Evolutionary conservation across 2,797 vertebrate species (phyloP).

Genomic region (Fistularia tabacaria): DNA sequence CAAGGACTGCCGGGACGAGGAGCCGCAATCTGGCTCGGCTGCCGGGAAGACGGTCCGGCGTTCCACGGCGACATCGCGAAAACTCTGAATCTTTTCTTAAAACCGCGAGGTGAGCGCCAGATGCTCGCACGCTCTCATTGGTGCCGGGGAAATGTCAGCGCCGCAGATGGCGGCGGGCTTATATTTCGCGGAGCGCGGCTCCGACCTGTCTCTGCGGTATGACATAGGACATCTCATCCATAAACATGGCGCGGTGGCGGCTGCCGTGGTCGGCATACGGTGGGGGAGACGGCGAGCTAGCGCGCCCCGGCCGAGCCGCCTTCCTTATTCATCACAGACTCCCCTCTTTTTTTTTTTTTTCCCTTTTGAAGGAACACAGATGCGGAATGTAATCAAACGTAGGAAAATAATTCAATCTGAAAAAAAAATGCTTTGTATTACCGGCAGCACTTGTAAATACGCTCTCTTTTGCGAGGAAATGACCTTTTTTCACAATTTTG

Average conservation of each 20-base stretch:
- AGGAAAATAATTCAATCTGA: slow-evolving; percentile 19
- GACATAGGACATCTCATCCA: slow-evolving; percentile 62
- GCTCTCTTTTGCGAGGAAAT: slow-evolving; percentile 25
- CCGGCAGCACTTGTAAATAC: slow-evolving; percentile 17
- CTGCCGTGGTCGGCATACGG: slow-evolving; percentile 32
- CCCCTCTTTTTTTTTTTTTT: too few relatives aligned
- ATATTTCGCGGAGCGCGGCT: slow-evolving; percentile 33
- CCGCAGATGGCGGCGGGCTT: slow-evolving; percentile 55
- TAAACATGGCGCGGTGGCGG: slow-evolving; percentile 61
- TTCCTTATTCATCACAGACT: slow-evolving; percentile 51
- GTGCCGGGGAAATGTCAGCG: slow-evolving; percentile 62
- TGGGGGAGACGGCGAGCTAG: slow-evolving; percentile 45
- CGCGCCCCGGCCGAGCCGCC: slow-evolving; percentile 26
- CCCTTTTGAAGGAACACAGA: slow-evolving; percentile 41
- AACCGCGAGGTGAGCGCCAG: slow-evolving; percentile 57
- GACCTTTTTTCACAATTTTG: slow-evolving; percentile 16
- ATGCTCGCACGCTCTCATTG: slow-evolving; percentile 44
- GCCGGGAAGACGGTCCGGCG: too few relatives aligned
- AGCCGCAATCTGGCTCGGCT: too few relatives aligned
- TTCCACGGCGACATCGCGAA: slow-evolving; percentile 45
- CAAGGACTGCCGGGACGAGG: too few relatives aligned
- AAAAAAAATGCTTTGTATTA: slow-evolving; percentile 21
- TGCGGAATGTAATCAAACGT: slow-evolving; percentile 18
- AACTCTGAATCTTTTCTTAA: slow-evolving; percentile 35
- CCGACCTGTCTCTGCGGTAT: slow-evolving; percentile 49